A percentile compares a stretch with the other conserved stretches of the same genome.
Conservation (phyloP, 2,113 vertebrate genomes). For the Silurus asotus region DNA sequence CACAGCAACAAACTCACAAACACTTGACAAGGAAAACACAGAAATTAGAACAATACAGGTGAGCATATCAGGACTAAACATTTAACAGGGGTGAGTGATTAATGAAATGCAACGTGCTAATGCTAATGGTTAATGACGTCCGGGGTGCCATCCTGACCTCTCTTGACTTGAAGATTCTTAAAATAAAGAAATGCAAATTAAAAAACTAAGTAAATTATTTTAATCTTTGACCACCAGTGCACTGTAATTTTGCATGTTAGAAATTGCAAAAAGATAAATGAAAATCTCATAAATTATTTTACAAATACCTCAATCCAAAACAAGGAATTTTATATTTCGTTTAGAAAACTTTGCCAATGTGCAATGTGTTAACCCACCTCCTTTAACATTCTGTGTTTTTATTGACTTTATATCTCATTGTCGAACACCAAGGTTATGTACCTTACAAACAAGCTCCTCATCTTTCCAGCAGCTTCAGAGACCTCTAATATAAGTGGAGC, state of each 20-base stretch:
- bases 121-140: no score
- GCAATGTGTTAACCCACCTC: background rate
- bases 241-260: background rate
- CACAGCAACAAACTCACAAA: no score
- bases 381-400: background rate
- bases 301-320: background rate
- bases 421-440: conserved; percentile 6
- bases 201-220: background rate
- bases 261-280: no score
- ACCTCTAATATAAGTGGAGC: background rate
- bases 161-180: no score
- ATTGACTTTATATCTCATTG: background rate
- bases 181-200: no score
- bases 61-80: no score
- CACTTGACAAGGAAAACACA: no score
- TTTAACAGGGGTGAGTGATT: no score
- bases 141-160: no score
- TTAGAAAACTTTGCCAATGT: no score
- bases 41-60: no score
- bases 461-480: background rate
- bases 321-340: background rate
- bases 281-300: background rate
- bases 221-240: background rate
- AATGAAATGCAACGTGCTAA: no score
- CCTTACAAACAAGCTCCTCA: conserved; percentile 5